phyloP scores from a whole-genome alignment of 2,888 invertebrate species.

The Chalcosyrphus nemorum region DNA sequence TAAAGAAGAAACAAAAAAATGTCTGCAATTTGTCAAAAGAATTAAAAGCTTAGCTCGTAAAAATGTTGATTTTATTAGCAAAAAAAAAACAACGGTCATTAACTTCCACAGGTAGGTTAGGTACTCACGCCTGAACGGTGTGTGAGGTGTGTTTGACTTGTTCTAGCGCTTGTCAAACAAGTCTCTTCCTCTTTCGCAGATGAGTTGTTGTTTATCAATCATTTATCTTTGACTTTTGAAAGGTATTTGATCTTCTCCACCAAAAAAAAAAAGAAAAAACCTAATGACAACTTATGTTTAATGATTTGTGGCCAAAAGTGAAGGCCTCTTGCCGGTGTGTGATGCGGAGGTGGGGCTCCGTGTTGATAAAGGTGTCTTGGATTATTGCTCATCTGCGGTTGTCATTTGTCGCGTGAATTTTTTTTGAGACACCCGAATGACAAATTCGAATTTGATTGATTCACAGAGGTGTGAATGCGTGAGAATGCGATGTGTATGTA shows the following conservation, averaged over 20 bases:
- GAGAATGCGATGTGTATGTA: slow-evolving; percentile 8
- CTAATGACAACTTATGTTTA: slow-evolving; percentile 33
- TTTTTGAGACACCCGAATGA: slow-evolving; percentile 16
- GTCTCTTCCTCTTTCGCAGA: slow-evolving; percentile 5
- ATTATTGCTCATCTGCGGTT: neutral
- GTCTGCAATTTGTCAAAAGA: slow-evolving; percentile 64
- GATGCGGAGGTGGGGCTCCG: slow-evolving; percentile 28
- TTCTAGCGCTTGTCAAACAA: slow-evolving; percentile 58
- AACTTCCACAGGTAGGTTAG: slow-evolving; percentile 17
- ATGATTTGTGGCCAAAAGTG: slow-evolving; percentile 45
- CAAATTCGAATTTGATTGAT: slow-evolving; percentile 48
- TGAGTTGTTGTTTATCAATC: slow-evolving; percentile 45
- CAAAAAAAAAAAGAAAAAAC: neutral
- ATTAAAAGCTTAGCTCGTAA: slow-evolving; percentile 46
- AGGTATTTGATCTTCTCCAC: slow-evolving; percentile 44
- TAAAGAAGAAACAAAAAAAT: slow-evolving; percentile 22
- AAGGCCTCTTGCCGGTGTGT: slow-evolving; percentile 20
- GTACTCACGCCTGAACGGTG: too few species aligned
- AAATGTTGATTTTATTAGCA: slow-evolving; percentile 56
- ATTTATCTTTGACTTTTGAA: slow-evolving; percentile 42
- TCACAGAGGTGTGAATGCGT: slow-evolving; percentile 13
- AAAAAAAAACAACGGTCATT: slow-evolving; percentile 33
- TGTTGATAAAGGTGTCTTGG: neutral
- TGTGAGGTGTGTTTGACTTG: slow-evolving; percentile 33
- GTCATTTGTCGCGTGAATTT: neutral